Conservation (phyloP, 2,888 invertebrate genomes). For the Sphecodes monilicornis region DNA sequence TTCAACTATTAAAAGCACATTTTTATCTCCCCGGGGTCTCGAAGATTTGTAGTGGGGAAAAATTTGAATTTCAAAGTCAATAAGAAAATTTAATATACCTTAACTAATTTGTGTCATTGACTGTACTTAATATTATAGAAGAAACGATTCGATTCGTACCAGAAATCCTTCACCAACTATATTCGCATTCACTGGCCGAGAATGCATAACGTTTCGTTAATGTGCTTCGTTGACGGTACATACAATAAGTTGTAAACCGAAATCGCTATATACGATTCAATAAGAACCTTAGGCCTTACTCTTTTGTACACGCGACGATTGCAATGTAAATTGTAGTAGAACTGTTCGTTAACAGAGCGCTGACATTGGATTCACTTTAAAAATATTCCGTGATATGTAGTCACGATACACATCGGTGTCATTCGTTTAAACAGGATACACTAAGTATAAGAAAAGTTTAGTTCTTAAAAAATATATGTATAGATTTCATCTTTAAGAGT, state of each 20-base stretch:
- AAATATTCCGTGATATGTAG: neutral
- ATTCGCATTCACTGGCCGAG: neutral
- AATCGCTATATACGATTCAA: conserved; percentile 3
- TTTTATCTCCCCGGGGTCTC: too few species aligned
- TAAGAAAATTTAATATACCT: neutral
- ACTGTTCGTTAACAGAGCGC: neutral
- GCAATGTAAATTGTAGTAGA: conserved; percentile 1
- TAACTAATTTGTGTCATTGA: neutral
- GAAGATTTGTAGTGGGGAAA: neutral
- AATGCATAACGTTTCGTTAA: neutral
- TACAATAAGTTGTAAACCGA: neutral
- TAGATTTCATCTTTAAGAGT: neutral
- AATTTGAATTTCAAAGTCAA: conserved; percentile 8
- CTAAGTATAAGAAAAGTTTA: neutral
- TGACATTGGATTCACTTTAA: neutral
- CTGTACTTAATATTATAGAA: neutral
- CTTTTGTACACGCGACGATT: neutral
- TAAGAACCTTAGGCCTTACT: conserved; percentile 6
- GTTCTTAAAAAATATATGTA: neutral
- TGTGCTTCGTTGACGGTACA: neutral
- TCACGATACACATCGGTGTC: neutral
- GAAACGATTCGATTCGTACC: neutral
- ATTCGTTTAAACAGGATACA: neutral
- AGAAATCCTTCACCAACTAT: conserved; percentile 14
- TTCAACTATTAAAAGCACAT: neutral